Evolutionary conservation across 2,888 invertebrate genomes (phyloP).

Genomic region (Amaurobius ferox): DNA sequence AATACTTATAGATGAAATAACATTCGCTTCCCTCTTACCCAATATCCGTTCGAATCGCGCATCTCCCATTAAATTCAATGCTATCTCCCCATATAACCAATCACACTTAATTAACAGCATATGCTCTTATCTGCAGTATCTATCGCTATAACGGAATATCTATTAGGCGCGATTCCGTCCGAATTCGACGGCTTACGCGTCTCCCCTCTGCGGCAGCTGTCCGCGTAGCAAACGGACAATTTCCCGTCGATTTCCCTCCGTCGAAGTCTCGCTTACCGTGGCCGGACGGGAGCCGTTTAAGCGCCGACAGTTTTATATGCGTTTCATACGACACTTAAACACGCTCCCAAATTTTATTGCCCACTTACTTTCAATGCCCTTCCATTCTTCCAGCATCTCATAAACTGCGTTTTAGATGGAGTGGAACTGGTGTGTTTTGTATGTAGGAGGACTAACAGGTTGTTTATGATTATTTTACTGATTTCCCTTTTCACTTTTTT

Average conservation of each 20-base stretch:
- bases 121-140: not conserved
- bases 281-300: constrained; percentile 9
- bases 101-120: not conserved
- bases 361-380: constrained; percentile 58
- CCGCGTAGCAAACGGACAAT: constrained; percentile 7
- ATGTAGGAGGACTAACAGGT: constrained; percentile 64
- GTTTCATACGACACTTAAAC: constrained; percentile 64
- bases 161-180: not conserved
- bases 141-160: not conserved
- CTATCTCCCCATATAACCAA: not conserved
- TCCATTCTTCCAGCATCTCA: constrained; percentile 61
- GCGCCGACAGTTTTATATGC: constrained; percentile 67
- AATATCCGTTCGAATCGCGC: not conserved
- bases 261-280: not conserved
- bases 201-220: constrained; percentile 11
- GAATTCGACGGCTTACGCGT: not conserved
- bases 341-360: constrained; percentile 64
- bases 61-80: not conserved
- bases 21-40: not conserved
- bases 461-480: constrained; percentile 67
- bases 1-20: not conserved
- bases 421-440: constrained; percentile 59
- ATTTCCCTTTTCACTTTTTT: not conserved
- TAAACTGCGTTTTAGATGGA: constrained; percentile 59
- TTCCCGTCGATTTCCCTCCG: constrained; percentile 13